phyloP scores from a whole-genome alignment of 2,113 vertebrate genomes.

The Collichthys lucidus region DNA sequence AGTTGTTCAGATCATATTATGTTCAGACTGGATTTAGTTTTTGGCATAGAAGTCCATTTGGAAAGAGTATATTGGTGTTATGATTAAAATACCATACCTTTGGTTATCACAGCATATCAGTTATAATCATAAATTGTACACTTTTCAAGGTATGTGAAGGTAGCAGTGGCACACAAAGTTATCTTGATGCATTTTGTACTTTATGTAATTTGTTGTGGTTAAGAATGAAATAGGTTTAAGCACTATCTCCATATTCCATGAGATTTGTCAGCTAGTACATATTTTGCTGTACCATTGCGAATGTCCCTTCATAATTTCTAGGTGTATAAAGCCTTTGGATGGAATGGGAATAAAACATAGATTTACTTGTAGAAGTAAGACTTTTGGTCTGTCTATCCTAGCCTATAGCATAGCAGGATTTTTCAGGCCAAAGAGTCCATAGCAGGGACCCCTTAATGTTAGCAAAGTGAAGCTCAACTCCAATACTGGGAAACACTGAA shows the following conservation, averaged over 20 bases:
- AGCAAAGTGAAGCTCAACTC: background rate
- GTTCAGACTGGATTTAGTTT: conserved; percentile 34
- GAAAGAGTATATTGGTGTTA: conserved; percentile 1
- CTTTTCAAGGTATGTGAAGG: background rate
- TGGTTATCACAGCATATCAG: conserved; percentile 6
- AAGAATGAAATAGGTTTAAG: background rate
- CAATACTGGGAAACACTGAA: background rate
- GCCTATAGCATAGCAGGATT: too few species aligned
- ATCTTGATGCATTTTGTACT: background rate
- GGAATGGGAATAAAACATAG: too few species aligned
- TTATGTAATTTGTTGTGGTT: background rate
- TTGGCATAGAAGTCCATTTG: conserved; percentile 7
- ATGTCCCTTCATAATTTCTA: background rate
- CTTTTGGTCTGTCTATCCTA: too few species aligned
- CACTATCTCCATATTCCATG: background rate
- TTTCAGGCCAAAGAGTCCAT: too few species aligned
- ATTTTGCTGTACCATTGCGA: background rate
- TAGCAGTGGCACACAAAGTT: background rate
- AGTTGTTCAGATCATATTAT: conserved; percentile 25
- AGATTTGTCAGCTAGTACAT: background rate
- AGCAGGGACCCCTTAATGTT: too few species aligned
- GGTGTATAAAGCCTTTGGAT: background rate
- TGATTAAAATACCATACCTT: conserved; percentile 35
- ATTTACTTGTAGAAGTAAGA: background rate
- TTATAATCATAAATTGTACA: conserved; percentile 18